Base-by-base conservation (phyloP, 2,113 vertebrate species). In the Melanocharis versteri region DNA sequence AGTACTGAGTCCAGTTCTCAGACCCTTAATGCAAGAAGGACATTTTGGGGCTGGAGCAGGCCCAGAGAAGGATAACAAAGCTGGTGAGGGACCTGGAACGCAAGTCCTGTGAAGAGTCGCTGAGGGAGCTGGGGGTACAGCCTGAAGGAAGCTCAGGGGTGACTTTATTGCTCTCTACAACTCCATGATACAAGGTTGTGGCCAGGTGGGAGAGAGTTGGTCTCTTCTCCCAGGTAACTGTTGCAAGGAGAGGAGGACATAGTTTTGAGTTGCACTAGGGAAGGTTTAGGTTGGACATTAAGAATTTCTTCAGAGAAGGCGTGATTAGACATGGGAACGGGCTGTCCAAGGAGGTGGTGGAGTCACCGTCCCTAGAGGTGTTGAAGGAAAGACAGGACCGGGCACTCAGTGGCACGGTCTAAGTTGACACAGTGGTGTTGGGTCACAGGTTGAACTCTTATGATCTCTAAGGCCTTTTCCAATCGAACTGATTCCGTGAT, bases 121-220 rank as follows among this genome's bases (percentile, higher is more conserved):
- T 54, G 21, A 54, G 20, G 28, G 37, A 66, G 33, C 39, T 24
- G 28, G 39, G n/a, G 21, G 8, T 30, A 68, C 42, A 42, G 35
- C 26, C 40, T 19, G 40, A 24, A 31, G 30, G 11, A 76, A 26
- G 14, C 20, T 13, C 47, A 47, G n/a, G 53, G 10, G 10, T 54
- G 26, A 69, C 21, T 30, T 53, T 3, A 45, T 31, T 0, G 0
- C 14, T 22, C 28, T 44, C 20, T 35, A 22, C 40, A 48, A 28
- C 5, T 42, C 70, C 39, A n/a, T 9, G 21, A 16, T 6, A 22
- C 0, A 9, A 54, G 11, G 5, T 0, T 54, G 47, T 22, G 48
- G 53, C 69, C 39, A 30, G 14, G 5, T 19, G 24, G 54, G 45
- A 39, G 8, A 9, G 47, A 30, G 14, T 9, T 14, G 13, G 30